A percentile compares a stretch with the other conserved stretches of the same genome.
Conservation (phyloP, 2,888 invertebrate genomes). For the Hypselothyrea guttata region DNA sequence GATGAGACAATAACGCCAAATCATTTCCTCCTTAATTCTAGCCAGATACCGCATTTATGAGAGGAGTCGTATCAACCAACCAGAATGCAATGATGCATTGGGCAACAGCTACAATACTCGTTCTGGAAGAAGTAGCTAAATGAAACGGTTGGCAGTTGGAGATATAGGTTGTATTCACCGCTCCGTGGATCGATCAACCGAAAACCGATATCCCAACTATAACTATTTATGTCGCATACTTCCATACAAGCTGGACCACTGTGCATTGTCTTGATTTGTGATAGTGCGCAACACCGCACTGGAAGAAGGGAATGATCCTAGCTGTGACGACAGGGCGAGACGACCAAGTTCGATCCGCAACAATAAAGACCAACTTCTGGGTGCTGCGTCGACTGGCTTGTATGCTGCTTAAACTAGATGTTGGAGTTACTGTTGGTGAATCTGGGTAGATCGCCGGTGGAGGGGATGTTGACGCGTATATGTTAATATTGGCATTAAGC, state of each 20-base stretch:
- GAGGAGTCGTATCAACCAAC: not conserved
- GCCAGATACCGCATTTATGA: not conserved
- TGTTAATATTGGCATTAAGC: no score
- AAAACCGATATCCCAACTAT: no score
- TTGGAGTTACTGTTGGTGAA: not conserved
- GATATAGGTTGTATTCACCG: no score
- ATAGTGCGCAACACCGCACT: slow-evolving; percentile 6
- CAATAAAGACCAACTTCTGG: slow-evolving; percentile 1
- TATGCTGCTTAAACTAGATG: not conserved
- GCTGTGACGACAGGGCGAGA: slow-evolving; percentile 8
- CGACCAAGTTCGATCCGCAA: slow-evolving; percentile 16
- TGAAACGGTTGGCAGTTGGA: not conserved
- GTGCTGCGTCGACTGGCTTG: slow-evolving; percentile 5
- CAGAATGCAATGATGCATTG: not conserved
- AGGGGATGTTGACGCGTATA: not conserved
- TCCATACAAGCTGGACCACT: not conserved
- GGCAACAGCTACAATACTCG: no score
- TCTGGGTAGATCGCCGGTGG: not conserved
- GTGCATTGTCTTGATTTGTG: not conserved
- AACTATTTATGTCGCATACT: not conserved
- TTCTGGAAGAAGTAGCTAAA: not conserved
- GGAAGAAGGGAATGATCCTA: slow-evolving; percentile 5
- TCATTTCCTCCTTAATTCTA: not conserved
- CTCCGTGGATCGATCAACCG: no score
- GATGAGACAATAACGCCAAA: not conserved